Evolutionary conservation across 2,797 vertebrate species (phyloP), one percentile per base, ranked within the genome.

Genomic region (Hipposideros larvatus): DNA sequence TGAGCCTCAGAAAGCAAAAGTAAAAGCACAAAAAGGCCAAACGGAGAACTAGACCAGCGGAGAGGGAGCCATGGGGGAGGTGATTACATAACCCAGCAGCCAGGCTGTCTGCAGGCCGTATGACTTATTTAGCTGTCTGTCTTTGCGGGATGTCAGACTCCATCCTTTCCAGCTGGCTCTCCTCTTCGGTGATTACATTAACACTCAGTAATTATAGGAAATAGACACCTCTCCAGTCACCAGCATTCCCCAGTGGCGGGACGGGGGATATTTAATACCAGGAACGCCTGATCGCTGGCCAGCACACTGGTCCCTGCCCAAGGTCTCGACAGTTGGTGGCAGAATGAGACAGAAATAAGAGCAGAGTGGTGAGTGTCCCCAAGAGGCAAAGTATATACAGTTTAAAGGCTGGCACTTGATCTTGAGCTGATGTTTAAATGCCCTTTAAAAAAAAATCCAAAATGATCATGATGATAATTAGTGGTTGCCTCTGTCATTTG

Each of bases 91-190:
- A 97, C 41, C 93, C 18, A 0, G 89, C 95, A 96, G 96, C 93
- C 87, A 5, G 97, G 93, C 96, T 97, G 94, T 97, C 97, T 96
- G 94, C 70, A 24, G 57, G 91, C 89, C 10, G 1, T 87, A 41
- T 96, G 92, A 96, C 96, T 97, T 97, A 88, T 86, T 95, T 11
- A n/a, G 51, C 19, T 71, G 92, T 96, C 87, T 95, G 91, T 97
- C 94, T 97, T 97, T 95, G 87, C 0, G 83, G 93, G 91, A 68
- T 82, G 71, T 85, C 70, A 95, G 96, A 37, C 88, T 90, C 82
- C 22, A 28, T 87, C 84, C 92, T 96, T 53, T 90, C 92, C 73
- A 96, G 68, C 92, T 96, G 96, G 77, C 89, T 95, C 95, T 37
- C 53, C 6, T 5, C 75, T 97, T 74, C 2, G 0, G 34, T 79